Base-by-base conservation (phyloP, 2,888 invertebrate genomes). In the Aelia acuminata region DNA sequence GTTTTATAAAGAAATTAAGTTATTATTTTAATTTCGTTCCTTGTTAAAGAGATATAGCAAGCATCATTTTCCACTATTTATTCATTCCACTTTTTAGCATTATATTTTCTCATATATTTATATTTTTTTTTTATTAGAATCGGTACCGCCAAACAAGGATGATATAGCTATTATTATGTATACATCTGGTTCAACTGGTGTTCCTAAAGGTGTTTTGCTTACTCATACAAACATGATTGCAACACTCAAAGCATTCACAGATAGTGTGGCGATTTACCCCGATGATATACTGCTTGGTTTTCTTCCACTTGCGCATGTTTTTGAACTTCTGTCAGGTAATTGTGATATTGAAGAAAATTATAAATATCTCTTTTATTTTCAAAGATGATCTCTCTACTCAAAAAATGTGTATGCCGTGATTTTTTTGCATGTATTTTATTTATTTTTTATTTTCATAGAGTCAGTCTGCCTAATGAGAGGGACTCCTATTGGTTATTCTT, bases 101-200 rank as follows among this genome's bases (percentile, higher is more conserved):
- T 22, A 80, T 20, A 18, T 18, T 80, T 1, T 3, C 70, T 31
- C 15, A 22, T 75, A n/a, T 57, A n/a, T 57, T 26, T 70, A n/a
- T n/a, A n/a, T n/a, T n/a, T 53, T 53, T 75, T 35, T 39, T 31
- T n/a, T 92, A 92, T 0, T 92, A 95, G 95, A 94, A 91, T 92
- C 93, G 26, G 93, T 93, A 8, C 94, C 94, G 11, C 97, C 98
- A 2, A 92, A 93, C 11, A 93, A 95, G 11, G 93, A 94, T 22
- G 99, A 99, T 92, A 95, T 96, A 8, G 99, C 99, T 85, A 97
- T 99, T 91, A 96, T 99, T 75, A 99, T 99, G 99, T 99, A 99
- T 94, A 99, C 99, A 3, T 98, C 98, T 91, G 99, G 99, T 11
- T 98, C 98, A 0, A 99, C 99, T 7, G 99, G 98, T 87, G 95